Evolutionary conservation across 2,797 vertebrate genomes (phyloP).

Genomic region (Nyctibius grandis): DNA sequence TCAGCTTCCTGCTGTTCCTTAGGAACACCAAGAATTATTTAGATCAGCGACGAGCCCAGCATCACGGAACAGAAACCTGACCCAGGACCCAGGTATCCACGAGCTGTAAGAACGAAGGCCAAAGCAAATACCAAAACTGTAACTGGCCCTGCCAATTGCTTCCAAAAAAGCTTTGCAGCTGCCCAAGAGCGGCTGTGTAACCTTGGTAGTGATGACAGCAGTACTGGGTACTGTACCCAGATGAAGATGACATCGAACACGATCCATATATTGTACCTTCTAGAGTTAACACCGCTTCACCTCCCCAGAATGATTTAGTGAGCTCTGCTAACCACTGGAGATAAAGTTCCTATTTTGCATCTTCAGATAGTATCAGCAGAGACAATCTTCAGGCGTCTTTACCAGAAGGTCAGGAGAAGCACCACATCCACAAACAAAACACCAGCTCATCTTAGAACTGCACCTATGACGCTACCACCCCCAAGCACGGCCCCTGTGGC

Average conservation of each 20-base stretch:
- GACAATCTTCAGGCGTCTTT: background rate
- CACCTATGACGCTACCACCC: accelerated
- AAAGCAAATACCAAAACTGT: background rate
- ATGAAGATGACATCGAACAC: background rate
- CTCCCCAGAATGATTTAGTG: background rate
- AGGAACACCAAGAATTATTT: background rate
- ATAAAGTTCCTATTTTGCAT: background rate
- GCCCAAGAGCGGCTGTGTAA: background rate
- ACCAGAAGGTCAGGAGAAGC: background rate
- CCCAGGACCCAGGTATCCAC: background rate
- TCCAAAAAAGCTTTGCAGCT: background rate
- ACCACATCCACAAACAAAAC: background rate
- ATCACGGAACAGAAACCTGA: background rate
- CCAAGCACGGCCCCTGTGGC: accelerated
- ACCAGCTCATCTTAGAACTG: background rate
- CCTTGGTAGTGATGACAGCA: background rate
- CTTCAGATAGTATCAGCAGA: background rate
- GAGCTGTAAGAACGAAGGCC: background rate
- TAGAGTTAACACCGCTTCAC: background rate
- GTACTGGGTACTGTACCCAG: background rate
- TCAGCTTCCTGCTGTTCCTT: background rate
- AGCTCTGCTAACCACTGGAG: background rate
- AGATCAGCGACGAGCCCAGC: background rate
- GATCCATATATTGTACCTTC: background rate
- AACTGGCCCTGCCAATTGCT: background rate